These are phyloP conservation scores for Anastrepha obliqua DNA, from an alignment of 1,140 invertebrate species.

Conservation along the genomic window DNA sequence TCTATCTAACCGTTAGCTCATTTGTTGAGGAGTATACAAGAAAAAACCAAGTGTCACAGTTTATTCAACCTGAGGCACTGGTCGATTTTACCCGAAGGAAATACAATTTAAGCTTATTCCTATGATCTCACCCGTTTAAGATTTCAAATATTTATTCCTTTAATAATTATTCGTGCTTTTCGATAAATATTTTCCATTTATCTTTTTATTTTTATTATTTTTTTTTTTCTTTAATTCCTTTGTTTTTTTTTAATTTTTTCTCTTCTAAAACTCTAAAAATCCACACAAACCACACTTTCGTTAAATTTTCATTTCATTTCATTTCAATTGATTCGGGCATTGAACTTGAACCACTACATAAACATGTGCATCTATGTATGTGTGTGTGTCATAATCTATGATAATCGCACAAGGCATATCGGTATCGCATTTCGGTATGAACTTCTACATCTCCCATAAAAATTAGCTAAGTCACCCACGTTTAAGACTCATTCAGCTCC, in stretches of 20 bases:
- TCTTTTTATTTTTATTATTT: too few relatives aligned
- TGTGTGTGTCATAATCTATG: neutral
- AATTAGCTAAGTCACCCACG: constrained; percentile 35
- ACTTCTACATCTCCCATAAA: neutral
- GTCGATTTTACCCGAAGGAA: too few relatives aligned
- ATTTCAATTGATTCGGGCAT: constrained; percentile 40
- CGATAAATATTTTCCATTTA: too few relatives aligned
- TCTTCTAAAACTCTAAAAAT: neutral
- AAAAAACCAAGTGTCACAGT: too few relatives aligned
- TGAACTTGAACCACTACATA: constrained; percentile 34
- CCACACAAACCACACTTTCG: neutral
- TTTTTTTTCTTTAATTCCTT: neutral
- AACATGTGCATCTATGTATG: too few relatives aligned
- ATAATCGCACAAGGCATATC: neutral
- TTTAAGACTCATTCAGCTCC: neutral
- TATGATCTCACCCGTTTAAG: too few relatives aligned
- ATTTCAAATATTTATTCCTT: too few relatives aligned
- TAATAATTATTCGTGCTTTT: too few relatives aligned
- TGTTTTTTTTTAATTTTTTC: neutral
- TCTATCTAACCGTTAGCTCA: too few relatives aligned
- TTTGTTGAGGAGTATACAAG: too few relatives aligned
- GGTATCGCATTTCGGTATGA: neutral
- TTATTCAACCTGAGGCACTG: too few relatives aligned
- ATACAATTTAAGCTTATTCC: too few relatives aligned
- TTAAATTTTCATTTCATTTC: constrained; percentile 39